Evolutionary conservation across 2,113 vertebrate genomes (phyloP).

Genomic region (Phycodurus eques): DNA sequence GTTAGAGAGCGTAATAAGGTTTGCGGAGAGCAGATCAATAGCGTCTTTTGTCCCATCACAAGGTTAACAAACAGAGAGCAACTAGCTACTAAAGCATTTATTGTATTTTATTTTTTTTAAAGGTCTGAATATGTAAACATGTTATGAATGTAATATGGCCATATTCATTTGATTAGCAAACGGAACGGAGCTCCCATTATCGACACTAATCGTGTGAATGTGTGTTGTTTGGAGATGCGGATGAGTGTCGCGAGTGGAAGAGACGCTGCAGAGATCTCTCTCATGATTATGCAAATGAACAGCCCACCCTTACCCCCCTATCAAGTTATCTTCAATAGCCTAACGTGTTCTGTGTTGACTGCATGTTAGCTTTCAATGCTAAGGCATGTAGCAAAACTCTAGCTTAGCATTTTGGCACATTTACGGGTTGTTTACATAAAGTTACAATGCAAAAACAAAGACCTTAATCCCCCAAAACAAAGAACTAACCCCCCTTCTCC

Average conservation of each 20-base stretch:
- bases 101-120: too few species aligned
- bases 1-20: constrained; percentile 57
- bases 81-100: not conserved
- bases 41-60: constrained; percentile 48
- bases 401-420: not conserved
- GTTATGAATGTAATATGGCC: not conserved
- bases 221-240: constrained; percentile 54
- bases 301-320: constrained; percentile 2
- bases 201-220: constrained; percentile 48
- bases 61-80: constrained; percentile 36
- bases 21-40: constrained; percentile 60
- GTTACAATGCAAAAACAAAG: not conserved
- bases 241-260: constrained; percentile 40
- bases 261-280: constrained; percentile 13
- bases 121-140: not conserved
- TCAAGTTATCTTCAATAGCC: constrained; percentile 34
- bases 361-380: not conserved
- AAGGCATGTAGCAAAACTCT: not conserved
- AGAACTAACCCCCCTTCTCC: too few species aligned
- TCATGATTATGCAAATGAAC: constrained; percentile 46
- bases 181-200: constrained; percentile 56
- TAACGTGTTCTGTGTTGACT: constrained; percentile 9
- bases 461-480: not conserved
- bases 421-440: not conserved
- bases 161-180: constrained; percentile 5